Evolutionary conservation across 2,113 vertebrate species (phyloP).

Genomic region (Etheostoma spectabile): DNA sequence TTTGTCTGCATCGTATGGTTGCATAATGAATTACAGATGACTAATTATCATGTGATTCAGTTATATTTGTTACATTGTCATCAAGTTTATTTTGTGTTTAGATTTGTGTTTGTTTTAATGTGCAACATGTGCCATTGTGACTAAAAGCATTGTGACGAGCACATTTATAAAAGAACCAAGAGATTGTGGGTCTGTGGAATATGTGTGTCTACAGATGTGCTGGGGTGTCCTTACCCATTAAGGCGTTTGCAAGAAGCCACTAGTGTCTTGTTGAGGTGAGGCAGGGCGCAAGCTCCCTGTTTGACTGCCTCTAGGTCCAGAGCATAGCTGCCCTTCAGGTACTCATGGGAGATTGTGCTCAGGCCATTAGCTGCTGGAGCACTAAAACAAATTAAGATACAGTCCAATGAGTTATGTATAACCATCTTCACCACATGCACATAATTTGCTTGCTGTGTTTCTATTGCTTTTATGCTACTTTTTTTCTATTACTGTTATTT

Average conservation of each 20-base stretch:
- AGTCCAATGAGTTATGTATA: neutral
- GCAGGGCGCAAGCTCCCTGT: constrained; percentile 89
- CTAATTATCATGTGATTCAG: neutral
- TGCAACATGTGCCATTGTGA: neutral
- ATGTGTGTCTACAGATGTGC: neutral
- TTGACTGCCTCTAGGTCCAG: constrained; percentile 94
- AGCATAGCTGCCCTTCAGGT: constrained; percentile 94
- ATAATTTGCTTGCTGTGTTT: neutral
- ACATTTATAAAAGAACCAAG: constrained; percentile 4
- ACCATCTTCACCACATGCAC: neutral
- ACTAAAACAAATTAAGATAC: constrained; percentile 46
- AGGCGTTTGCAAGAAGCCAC: constrained; percentile 92
- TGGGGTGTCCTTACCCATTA: constrained; percentile 85
- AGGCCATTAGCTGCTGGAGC: constrained; percentile 88
- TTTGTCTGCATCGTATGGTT: neutral
- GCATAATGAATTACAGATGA: neutral
- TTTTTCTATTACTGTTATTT: neutral
- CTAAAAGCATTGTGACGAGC: constrained; percentile 11
- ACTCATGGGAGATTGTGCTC: constrained; percentile 93
- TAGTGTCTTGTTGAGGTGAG: constrained; percentile 94
- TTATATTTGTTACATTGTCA: neutral
- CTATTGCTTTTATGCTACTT: neutral
- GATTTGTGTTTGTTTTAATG: constrained; percentile 8
- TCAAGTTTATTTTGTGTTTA: neutral
- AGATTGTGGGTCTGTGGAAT: neutral